phyloP scores from a whole-genome alignment of 2,888 invertebrate species.

The Bursaphelenchus okinawaensis region DNA sequence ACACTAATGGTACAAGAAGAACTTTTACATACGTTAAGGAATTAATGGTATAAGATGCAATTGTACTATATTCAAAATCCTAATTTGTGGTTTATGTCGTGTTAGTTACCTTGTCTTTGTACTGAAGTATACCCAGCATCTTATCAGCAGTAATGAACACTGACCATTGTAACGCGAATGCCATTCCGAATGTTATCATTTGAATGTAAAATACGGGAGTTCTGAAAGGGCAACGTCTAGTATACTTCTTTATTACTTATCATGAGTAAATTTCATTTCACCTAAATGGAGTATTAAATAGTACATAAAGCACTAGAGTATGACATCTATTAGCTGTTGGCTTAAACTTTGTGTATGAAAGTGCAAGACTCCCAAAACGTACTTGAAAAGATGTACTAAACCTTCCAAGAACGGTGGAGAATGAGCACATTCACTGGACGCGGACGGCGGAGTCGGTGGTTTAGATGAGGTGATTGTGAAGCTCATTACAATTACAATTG shows the following conservation, averaged over 20 bases:
- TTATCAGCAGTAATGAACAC: conserved; percentile 29
- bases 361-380: too few relatives aligned
- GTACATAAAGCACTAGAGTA: too few relatives aligned
- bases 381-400: conserved; percentile 27
- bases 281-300: too few relatives aligned
- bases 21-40: conserved; percentile 10
- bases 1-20: too few relatives aligned
- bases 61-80: too few relatives aligned
- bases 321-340: too few relatives aligned
- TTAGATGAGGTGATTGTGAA: conserved; percentile 16
- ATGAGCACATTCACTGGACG: conserved; percentile 39
- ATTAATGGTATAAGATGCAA: not conserved
- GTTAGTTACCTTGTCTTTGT: conserved; percentile 18
- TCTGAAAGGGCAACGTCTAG: conserved; percentile 8
- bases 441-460: conserved; percentile 52
- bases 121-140: conserved; percentile 23
- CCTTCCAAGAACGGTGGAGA: conserved; percentile 32
- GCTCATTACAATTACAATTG: conserved; percentile 21
- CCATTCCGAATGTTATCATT: conserved; percentile 43
- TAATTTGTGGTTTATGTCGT: too few relatives aligned
- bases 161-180: conserved; percentile 40
- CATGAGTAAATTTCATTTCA: too few relatives aligned
- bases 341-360: too few relatives aligned
- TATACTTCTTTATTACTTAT: not conserved
- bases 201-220: conserved; percentile 39